A percentile compares a stretch with the other conserved stretches of the same genome.
Conservation (phyloP, 2,888 invertebrate genomes). For the Drosophila suboccidentalis region DNA sequence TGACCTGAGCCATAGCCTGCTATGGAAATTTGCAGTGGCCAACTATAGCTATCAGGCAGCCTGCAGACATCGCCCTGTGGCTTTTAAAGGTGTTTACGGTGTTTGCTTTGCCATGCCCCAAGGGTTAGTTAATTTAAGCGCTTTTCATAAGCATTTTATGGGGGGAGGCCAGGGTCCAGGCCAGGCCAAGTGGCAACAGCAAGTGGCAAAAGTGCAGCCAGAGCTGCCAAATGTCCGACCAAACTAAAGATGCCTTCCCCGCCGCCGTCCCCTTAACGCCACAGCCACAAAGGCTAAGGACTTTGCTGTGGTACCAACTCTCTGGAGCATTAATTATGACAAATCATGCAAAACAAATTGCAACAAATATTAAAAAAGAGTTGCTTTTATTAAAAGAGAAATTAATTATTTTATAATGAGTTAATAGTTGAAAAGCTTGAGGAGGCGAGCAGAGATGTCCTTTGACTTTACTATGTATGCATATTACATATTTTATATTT, state of each 20-base stretch:
- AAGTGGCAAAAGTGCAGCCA: slow-evolving; percentile 58
- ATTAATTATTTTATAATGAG: slow-evolving; percentile 75
- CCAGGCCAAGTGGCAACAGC: slow-evolving; percentile 44
- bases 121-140: slow-evolving; percentile 78
- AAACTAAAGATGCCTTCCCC: slow-evolving; percentile 10
- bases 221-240: slow-evolving; percentile 52
- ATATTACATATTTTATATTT: background rate
- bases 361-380: slow-evolving; percentile 26
- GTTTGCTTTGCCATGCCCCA: slow-evolving; percentile 60
- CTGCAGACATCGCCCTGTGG: slow-evolving; percentile 70
- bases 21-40: slow-evolving; percentile 72
- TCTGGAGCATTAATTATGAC: slow-evolving; percentile 52
- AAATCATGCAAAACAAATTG: slow-evolving; percentile 53
- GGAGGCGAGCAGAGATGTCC: background rate
- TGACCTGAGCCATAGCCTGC: slow-evolving; percentile 52
- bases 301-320: slow-evolving; percentile 24
- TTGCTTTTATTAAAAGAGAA: slow-evolving; percentile 69
- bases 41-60: slow-evolving; percentile 65
- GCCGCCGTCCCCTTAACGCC: too few relatives aligned
- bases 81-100: slow-evolving; percentile 77
- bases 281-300: slow-evolving; percentile 12
- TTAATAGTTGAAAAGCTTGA: slow-evolving; percentile 12
- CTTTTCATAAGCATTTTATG: slow-evolving; percentile 78
- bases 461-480: slow-evolving; percentile 1
- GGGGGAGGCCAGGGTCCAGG: slow-evolving; percentile 19